Percentiles rank a stretch among this genome's conserved stretches.
Conservation (phyloP, 2,797 vertebrate genomes). For the Hydrophis major region DNA sequence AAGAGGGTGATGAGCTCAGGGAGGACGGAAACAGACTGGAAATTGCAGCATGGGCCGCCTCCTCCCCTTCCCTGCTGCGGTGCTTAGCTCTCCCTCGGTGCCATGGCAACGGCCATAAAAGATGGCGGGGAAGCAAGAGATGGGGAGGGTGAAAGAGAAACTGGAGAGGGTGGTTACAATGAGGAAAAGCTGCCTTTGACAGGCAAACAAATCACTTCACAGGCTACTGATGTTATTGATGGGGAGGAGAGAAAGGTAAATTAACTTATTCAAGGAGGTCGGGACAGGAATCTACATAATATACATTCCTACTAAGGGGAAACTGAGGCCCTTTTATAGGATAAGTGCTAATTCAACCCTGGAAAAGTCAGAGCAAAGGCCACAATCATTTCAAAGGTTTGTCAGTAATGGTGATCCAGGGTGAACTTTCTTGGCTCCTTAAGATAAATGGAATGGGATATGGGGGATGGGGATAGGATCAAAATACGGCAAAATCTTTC, state of each 20-base stretch:
- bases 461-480: not conserved
- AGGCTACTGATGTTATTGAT: not conserved
- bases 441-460: not conserved
- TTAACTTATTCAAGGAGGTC: not conserved
- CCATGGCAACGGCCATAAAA: slow-evolving; percentile 41
- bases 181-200: slow-evolving; percentile 10
- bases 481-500: not conserved
- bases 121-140: slow-evolving; percentile 31
- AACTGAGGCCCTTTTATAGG: not conserved
- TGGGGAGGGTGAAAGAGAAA: not conserved
- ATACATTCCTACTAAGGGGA: not conserved
- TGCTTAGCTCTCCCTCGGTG: slow-evolving; percentile 30
- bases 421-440: not conserved
- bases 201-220: slow-evolving; percentile 9
- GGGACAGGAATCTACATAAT: not conserved
- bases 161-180: not conserved
- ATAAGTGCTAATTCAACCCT: not conserved
- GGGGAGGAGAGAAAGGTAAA: not conserved
- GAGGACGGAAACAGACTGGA: slow-evolving; percentile 52
- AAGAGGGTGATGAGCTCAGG: slow-evolving; percentile 60
- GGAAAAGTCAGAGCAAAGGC: slow-evolving; percentile 13
- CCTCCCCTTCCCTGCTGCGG: slow-evolving; percentile 51
- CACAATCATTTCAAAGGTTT: not conserved
- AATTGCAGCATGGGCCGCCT: slow-evolving; percentile 67
- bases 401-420: not conserved